phyloP scores from a whole-genome alignment of 2,888 invertebrate genomes.

The Griposia aprilina region DNA sequence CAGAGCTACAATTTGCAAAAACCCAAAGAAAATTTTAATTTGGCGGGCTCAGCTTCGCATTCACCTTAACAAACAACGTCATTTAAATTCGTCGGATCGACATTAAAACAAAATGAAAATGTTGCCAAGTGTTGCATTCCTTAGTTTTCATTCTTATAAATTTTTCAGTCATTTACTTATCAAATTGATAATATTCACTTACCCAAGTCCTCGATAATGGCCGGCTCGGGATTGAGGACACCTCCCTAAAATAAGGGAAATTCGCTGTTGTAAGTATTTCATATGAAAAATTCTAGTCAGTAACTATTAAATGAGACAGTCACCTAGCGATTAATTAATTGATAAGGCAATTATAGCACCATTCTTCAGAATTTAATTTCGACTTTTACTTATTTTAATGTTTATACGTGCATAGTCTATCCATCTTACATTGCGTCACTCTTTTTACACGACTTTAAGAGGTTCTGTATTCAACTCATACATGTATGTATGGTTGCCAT shows the following conservation, averaged over 20 bases:
- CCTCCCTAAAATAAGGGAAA: slow-evolving; percentile 52
- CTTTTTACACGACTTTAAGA: background rate
- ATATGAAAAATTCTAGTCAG: background rate
- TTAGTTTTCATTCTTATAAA: background rate
- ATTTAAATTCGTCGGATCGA: background rate
- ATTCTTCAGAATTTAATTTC: background rate
- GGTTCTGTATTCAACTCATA: background rate
- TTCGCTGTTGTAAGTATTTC: background rate
- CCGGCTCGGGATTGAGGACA: slow-evolving; percentile 36
- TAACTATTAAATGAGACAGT: background rate
- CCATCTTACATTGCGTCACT: background rate
- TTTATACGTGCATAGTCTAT: background rate
- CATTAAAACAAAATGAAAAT: no score
- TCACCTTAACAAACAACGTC: no score
- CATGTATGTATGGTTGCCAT: background rate
- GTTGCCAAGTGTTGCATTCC: no score
- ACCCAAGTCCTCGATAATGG: slow-evolving; percentile 63
- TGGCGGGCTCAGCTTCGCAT: no score
- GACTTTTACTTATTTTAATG: background rate
- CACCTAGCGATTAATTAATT: background rate
- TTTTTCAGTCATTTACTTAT: no score
- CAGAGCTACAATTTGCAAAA: no score
- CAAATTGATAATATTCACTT: slow-evolving; percentile 22
- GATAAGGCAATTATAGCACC: background rate
- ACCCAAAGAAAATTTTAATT: no score